Evolutionary conservation across 2,113 vertebrate species (phyloP).

Genomic region (Proterorhinus semilunaris): DNA sequence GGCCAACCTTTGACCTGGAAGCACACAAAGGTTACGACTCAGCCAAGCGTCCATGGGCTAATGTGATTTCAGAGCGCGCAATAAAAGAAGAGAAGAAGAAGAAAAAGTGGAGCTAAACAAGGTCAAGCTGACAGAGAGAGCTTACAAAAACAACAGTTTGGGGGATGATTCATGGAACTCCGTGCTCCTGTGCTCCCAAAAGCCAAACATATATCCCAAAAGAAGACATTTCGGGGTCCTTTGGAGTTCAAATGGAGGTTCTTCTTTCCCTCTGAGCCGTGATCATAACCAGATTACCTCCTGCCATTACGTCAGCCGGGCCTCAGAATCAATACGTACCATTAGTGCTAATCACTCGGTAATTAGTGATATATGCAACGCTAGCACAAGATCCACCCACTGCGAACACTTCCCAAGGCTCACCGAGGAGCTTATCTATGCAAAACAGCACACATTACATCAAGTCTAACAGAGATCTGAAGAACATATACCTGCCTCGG

Average conservation of each 20-base stretch:
- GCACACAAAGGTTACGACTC: conserved; percentile 62
- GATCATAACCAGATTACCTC: conserved; percentile 64
- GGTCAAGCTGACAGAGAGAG: conserved; percentile 8
- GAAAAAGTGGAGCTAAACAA: conserved; percentile 23
- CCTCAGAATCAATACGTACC: conserved; percentile 59
- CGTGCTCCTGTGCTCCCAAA: conserved; percentile 37
- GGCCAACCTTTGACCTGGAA: conserved; percentile 61
- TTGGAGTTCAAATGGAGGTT: conserved; percentile 54
- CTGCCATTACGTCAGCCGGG: conserved; percentile 60
- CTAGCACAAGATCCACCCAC: conserved; percentile 25
- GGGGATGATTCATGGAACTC: conserved; percentile 29
- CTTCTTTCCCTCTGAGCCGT: conserved; percentile 37
- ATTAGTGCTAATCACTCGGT: conserved; percentile 70
- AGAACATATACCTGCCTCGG: conserved; percentile 43
- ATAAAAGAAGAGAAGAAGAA: conserved; percentile 19
- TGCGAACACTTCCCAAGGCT: conserved; percentile 26
- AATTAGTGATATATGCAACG: conserved; percentile 56
- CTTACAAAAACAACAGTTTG: conserved; percentile 23
- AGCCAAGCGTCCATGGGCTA: conserved; percentile 31
- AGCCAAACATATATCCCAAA: conserved; percentile 50
- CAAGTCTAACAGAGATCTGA: conserved; percentile 52
- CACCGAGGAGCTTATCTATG: conserved; percentile 20
- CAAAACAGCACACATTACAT: conserved; percentile 35
- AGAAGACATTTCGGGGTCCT: conserved; percentile 45
- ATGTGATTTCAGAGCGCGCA: conserved; percentile 48